Base-by-base conservation (phyloP, 2,888 invertebrate species). In the Tenodera sinensis region DNA sequence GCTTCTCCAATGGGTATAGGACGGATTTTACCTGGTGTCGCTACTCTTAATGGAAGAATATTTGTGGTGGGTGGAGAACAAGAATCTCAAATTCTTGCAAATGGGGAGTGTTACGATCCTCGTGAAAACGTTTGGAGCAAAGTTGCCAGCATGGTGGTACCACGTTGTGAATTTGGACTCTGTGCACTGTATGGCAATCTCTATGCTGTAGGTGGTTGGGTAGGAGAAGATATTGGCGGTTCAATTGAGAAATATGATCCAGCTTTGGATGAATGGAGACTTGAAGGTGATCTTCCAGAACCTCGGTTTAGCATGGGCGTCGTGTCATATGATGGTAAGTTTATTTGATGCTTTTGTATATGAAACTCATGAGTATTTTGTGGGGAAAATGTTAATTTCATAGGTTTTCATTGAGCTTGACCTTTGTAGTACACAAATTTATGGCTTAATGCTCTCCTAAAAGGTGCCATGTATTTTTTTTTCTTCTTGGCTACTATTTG, bases 31-130 rank as follows among this genome's bases (percentile, higher is more conserved):
- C 98, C 98, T 0, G 98, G 98, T 25, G 97, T 97, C 8, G 97
- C 98, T 1, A 95, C 97, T 14, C 92, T 98, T 83, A 96, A 97
- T 92, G 97, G 98, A 0, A 95, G 97, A 91, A 97, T 98, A 89
- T 98, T 97, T 93, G 98, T 98, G 0, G 97, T 98, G 3, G 98
- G 98, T 28, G 98, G 98, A 9, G 98, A 98, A 93, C 96, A 97
- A 91, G 98, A 98, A 90, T 97, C 97, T 84, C 96, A 97, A 92
- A 98, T 98, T 92, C 94, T 98, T 84, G 97, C 97, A 25, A 97
- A 97, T 92, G 98, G 98, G 84, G 98, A 98, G 93, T 96, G 96
- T 91, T 97, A 96, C 92, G 96, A 97, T 93, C 96, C 97, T 71
- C 95, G 96, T 91, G 96, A 94, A 89, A 94, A 95, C 90, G 93